A percentile compares a stretch with the other conserved stretches of the same genome.
Conservation (phyloP, 92 coral and sea anemone species). For the Phenganax stokvisi region DNA sequence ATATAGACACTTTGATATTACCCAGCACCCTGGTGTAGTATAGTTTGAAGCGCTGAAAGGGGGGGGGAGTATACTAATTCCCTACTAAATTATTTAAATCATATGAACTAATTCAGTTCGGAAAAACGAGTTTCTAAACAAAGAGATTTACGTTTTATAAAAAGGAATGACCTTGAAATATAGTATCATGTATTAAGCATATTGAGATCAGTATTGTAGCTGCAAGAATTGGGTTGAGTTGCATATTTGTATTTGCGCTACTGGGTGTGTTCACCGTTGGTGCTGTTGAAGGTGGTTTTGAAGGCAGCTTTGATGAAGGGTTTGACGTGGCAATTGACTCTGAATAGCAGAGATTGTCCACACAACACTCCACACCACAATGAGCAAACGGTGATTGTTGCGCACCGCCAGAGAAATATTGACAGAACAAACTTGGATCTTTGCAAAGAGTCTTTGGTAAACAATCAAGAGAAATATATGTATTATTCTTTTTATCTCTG, state of each 20-base stretch:
- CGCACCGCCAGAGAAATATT: slow-evolving; percentile 3
- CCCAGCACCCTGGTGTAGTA: too few species aligned
- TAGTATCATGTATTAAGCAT: too few species aligned
- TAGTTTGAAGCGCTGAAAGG: too few species aligned
- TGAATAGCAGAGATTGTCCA: slow-evolving; percentile 16
- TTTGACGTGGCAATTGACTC: background rate
- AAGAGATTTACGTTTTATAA: too few species aligned
- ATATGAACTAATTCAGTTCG: too few species aligned
- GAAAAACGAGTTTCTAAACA: too few species aligned
- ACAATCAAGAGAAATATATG: slow-evolving; percentile 20
- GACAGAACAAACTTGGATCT: slow-evolving; percentile 10
- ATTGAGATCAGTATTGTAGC: too few species aligned
- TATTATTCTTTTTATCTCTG: slow-evolving; percentile 1
- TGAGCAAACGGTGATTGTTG: slow-evolving; percentile 18
- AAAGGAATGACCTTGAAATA: too few species aligned
- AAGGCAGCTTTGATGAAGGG: background rate
- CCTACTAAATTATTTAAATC: too few species aligned
- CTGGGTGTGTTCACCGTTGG: slow-evolving; percentile 12
- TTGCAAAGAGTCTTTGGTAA: slow-evolving; percentile 13
- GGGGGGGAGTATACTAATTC: too few species aligned
- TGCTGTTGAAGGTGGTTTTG: background rate
- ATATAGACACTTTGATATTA: too few species aligned
- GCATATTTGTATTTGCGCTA: background rate
- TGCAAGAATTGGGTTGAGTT: too few species aligned
- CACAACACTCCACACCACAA: slow-evolving; percentile 19